Conservation (phyloP, 2,888 invertebrate species). For the Pycnomerus fuliginosus region DNA sequence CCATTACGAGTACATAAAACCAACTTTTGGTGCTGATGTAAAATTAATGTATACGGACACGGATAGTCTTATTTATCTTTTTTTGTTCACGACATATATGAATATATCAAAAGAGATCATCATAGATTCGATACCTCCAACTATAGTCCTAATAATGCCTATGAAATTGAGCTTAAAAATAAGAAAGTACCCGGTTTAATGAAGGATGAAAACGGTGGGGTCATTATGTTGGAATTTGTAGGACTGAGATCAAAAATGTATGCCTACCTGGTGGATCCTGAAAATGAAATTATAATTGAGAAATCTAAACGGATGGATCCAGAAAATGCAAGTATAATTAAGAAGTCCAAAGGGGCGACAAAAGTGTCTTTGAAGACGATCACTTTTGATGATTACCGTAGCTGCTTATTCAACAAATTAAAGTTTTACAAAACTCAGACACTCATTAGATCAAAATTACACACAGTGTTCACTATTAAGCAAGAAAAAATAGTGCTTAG, state of each 20-base stretch:
- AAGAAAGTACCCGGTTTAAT: constrained; percentile 22
- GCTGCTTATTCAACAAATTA: constrained; percentile 1
- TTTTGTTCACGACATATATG: constrained; percentile 17
- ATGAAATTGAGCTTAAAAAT: constrained; percentile 10
- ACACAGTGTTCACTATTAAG: constrained; percentile 7
- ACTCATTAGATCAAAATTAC: constrained; percentile 3
- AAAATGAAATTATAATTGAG: neutral
- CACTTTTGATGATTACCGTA: no score
- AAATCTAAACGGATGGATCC: neutral
- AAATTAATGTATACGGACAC: constrained; percentile 20
- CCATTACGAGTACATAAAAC: constrained; percentile 19
- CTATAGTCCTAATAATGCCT: constrained; percentile 10
- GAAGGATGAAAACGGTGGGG: constrained; percentile 18
- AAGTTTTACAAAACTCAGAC: constrained; percentile 1
- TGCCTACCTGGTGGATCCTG: neutral
- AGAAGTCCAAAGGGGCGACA: constrained; percentile 4
- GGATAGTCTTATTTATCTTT: constrained; percentile 17
- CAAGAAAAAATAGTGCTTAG: constrained; percentile 7
- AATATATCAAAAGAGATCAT: constrained; percentile 12
- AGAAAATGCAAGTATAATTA: no score
- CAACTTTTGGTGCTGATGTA: constrained; percentile 3
- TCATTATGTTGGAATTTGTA: constrained; percentile 14
- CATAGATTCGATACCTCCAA: constrained; percentile 18
- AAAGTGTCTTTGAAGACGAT: no score
- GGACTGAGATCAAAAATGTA: constrained; percentile 23